Conservation (phyloP, 2,113 vertebrate genomes). For the Cyprichromis sp. region DNA sequence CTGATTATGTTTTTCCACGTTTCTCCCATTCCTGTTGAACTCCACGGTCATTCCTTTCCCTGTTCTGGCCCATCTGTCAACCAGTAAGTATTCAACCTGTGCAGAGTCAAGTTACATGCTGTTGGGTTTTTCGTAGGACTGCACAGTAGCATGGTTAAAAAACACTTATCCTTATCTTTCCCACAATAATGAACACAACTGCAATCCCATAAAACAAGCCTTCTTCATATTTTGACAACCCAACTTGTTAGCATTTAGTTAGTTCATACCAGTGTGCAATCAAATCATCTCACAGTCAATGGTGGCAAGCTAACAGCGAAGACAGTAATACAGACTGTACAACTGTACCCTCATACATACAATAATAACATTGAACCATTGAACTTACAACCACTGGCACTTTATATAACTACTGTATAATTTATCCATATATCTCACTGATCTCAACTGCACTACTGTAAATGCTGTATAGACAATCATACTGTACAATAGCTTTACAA, state of each 20-base stretch:
- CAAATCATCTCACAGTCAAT: neutral
- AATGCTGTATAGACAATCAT: neutral
- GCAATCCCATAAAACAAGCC: neutral
- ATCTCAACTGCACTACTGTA: neutral
- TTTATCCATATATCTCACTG: neutral
- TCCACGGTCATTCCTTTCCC: rapidly evolving
- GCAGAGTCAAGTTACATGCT: neutral
- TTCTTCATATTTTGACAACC: neutral
- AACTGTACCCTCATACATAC: neutral
- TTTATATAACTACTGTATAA: neutral
- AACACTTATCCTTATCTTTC: rapidly evolving
- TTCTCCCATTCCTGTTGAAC: neutral
- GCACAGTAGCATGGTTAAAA: neutral
- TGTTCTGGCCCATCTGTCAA: rapidly evolving
- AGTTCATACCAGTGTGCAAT: neutral
- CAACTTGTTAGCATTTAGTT: neutral
- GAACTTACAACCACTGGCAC: neutral
- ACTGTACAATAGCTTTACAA: neutral
- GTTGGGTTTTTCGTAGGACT: rapidly evolving
- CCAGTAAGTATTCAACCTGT: neutral
- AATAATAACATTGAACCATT: neutral
- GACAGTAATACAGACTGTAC: neutral
- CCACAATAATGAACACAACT: neutral
- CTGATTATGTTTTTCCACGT: rapidly evolving
- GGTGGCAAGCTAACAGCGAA: neutral